Evolutionary conservation across 1,140 invertebrate genomes (phyloP), one percentile per base, ranked within the genome.

Genomic region (Drosophila oshimai): DNA sequence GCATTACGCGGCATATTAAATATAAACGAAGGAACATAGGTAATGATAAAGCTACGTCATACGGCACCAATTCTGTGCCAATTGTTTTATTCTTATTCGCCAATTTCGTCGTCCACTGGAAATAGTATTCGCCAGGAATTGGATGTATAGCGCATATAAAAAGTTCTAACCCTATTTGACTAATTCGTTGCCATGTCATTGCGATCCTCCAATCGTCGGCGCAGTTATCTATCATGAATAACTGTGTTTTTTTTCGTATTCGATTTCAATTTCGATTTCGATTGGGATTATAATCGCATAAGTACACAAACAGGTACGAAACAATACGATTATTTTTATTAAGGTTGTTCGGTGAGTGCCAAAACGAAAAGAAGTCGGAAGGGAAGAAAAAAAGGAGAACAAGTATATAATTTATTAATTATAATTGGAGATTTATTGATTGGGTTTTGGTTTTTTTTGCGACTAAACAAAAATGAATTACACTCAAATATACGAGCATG

Each of bases 161-260:
- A 71, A 99, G 93, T 92, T 99, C 99, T 76, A 99, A 93, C 26
- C 94, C 93, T 90, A 99, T 98, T 92, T 99, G 97, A 74, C 95
- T 94, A 92, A 98, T 97, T 91, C 98, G 93, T 92, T 98, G 96
- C 95, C 96, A 98, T 57, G 98, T 99, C 95, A 99, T 98, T 70
- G 99, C 98, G 92, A 99, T 99, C 90, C 98, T 94, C 99, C 99
- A 99, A 93, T 99, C 99, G 92, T 99, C 99, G 46, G 99, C 98
- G 93, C 98, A 99, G 94, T 99, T 99, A 94, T 99, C 98, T 93
- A 99, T 99, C 97, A 99, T 98, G 93, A 99, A 99, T 93, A 99
- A 94, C 98, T 99, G 50, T 18, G 12, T 17, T 6, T 33, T 22
- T 45, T 29, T 39, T 9, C 34, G 22, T n/a, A n/a, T n/a, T 39